Evolutionary conservation across 1,140 invertebrate species (phyloP).

Genomic region (Homalodisca vitripennis): DNA sequence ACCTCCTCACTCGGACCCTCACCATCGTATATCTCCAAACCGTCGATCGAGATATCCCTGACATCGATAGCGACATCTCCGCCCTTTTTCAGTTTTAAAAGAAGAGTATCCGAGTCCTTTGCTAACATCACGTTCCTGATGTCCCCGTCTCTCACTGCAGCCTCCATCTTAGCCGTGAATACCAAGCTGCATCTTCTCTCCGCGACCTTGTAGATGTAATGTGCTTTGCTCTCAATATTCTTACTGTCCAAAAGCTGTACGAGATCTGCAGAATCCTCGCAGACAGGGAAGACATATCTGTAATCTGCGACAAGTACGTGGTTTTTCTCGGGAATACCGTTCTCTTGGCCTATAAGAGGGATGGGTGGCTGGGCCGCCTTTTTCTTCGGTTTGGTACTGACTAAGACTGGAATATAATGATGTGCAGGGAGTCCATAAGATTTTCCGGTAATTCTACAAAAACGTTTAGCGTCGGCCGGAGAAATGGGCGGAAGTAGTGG

Average conservation of each 20-base stretch:
- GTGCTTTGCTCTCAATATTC: constrained; percentile 52
- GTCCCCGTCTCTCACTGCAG: constrained; percentile 72
- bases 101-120: constrained; percentile 67
- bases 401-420: constrained; percentile 74
- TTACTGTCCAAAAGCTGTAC: constrained; percentile 61
- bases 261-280: constrained; percentile 63
- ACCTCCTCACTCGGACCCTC: constrained; percentile 61
- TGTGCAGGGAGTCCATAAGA: constrained; percentile 72
- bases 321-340: constrained; percentile 48
- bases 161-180: constrained; percentile 71
- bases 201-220: constrained; percentile 72
- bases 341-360: constrained; percentile 46
- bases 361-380: constrained; percentile 55
- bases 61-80: constrained; percentile 69
- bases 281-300: constrained; percentile 68
- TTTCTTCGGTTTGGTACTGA: constrained; percentile 54
- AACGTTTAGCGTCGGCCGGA: constrained; percentile 73
- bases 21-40: constrained; percentile 61
- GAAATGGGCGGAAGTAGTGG: constrained; percentile 77
- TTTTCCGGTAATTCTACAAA: constrained; percentile 79
- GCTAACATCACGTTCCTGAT: constrained; percentile 73
- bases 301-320: constrained; percentile 67
- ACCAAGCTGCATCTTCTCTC: constrained; percentile 72
- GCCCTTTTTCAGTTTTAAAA: constrained; percentile 69
- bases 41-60: constrained; percentile 57